A percentile compares a stretch with the other conserved stretches of the same genome.
Evolutionary conservation across 2,797 vertebrate species (phyloP).

Genomic region (Emys orbicularis): DNA sequence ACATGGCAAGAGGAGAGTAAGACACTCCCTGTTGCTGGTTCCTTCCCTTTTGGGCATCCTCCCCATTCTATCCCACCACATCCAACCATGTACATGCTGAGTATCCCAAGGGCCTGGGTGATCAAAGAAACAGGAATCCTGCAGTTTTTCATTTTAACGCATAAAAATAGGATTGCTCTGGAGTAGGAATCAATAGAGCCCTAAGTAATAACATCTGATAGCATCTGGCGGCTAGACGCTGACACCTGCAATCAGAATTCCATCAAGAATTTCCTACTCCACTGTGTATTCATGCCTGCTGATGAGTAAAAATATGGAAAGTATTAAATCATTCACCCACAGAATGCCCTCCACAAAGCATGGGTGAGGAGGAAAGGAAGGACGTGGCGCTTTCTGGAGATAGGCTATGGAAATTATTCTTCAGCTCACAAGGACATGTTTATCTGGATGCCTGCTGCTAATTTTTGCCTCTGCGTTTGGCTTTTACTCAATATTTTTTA

Average conservation of each 20-base stretch:
- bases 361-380: neutral
- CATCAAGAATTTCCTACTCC: neutral
- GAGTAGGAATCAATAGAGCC: neutral
- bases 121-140: neutral
- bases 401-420: neutral
- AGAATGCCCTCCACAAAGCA: fast-evolving
- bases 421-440: neutral
- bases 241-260: neutral
- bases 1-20: neutral
- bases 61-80: neutral
- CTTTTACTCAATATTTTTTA: neutral
- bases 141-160: neutral
- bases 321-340: neutral
- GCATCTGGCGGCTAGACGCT: neutral
- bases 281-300: fast-evolving
- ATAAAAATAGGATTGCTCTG: neutral
- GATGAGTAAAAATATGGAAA: neutral
- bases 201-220: neutral
- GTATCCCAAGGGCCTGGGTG: neutral
- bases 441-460: neutral
- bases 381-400: fast-evolving
- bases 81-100: neutral
- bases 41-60: neutral
- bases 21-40: fast-evolving
- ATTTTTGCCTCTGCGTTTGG: neutral